Evolutionary conservation across 23 tunicate genomes (phyloP).

Genomic region (Phallusia fumigata): DNA sequence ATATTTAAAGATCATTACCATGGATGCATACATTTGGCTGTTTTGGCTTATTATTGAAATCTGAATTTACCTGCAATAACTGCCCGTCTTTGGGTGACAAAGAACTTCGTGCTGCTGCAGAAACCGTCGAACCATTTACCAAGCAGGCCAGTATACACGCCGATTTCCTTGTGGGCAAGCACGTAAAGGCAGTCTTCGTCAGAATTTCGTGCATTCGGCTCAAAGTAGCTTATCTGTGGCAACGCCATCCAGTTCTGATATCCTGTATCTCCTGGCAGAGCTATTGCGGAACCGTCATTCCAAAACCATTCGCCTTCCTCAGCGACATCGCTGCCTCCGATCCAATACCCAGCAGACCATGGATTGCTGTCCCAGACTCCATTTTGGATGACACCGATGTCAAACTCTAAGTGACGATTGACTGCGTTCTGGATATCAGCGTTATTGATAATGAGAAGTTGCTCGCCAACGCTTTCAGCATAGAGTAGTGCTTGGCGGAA

Average conservation of each 20-base stretch:
- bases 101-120: constrained; percentile 30
- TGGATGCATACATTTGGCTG: neutral
- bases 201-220: constrained; percentile 20
- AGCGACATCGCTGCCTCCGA: constrained; percentile 40
- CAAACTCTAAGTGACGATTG: neutral
- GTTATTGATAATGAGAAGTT: constrained; percentile 29
- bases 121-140: constrained; percentile 43
- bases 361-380: constrained; percentile 17
- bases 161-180: constrained; percentile 1
- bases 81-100: constrained; percentile 21
- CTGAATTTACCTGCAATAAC: neutral
- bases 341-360: constrained; percentile 51
- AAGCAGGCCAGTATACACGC: constrained; percentile 3
- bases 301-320: constrained; percentile 40
- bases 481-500: constrained; percentile 20
- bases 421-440: constrained; percentile 22
- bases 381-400: constrained; percentile 25
- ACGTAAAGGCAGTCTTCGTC: constrained; percentile 39
- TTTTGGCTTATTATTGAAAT: neutral
- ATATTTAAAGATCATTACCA: neutral
- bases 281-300: constrained; percentile 18
- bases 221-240: neutral
- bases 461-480: neutral
- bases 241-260: constrained; percentile 48
- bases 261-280: constrained; percentile 10